Evolutionary conservation across 2,797 vertebrate genomes (phyloP).

Genomic region (Buphagus erythrorhynchus): DNA sequence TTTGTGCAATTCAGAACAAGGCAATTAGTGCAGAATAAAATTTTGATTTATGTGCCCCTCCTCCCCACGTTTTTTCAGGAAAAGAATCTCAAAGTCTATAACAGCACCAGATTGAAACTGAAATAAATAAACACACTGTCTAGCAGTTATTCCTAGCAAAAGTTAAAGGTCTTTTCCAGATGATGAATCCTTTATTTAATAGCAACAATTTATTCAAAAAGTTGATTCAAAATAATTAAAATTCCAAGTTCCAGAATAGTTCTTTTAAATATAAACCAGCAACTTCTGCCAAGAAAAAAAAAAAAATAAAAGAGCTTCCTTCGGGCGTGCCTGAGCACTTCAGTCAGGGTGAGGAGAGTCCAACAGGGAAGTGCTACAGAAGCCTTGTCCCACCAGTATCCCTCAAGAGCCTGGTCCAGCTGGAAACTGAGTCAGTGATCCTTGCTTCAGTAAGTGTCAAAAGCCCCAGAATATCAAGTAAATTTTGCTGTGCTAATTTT

Average conservation of each 20-base stretch:
- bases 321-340: neutral
- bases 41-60: neutral
- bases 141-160: neutral
- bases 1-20: neutral
- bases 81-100: neutral
- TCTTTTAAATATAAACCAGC: constrained; percentile 5
- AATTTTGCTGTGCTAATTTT: neutral
- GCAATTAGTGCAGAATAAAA: neutral
- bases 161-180: neutral
- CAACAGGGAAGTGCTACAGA: neutral
- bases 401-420: neutral
- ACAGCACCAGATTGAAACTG: neutral
- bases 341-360: neutral
- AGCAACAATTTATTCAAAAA: neutral
- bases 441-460: neutral
- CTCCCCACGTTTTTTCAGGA: neutral
- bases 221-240: constrained; percentile 2
- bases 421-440: neutral
- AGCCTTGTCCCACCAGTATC: neutral
- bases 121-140: neutral
- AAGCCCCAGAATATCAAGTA: neutral
- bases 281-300: neutral
- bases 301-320: neutral
- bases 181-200: neutral
- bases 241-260: neutral